Percentiles rank a stretch among this genome's conserved stretches.
These are phyloP conservation scores for Saxicola maurus DNA, from an alignment of 2,797 vertebrate genomes.

Conservation along the genomic window DNA sequence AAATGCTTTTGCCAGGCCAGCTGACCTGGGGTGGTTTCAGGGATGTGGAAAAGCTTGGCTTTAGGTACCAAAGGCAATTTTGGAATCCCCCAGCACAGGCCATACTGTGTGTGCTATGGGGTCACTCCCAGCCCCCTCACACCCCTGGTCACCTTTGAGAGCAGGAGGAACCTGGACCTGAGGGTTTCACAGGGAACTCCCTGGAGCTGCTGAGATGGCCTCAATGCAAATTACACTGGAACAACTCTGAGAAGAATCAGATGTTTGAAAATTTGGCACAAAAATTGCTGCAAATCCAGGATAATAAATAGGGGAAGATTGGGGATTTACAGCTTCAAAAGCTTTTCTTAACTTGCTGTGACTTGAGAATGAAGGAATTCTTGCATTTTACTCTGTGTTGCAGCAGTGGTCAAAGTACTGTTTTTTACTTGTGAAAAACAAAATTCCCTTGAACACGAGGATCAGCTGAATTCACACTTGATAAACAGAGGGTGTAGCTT, in stretches of 20 bases:
- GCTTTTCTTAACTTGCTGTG: not conserved
- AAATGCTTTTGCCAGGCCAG: not conserved
- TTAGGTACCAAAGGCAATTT: not conserved
- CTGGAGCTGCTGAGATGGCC: not conserved
- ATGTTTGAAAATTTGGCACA: not conserved
- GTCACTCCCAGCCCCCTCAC: not conserved
- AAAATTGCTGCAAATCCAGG: not conserved
- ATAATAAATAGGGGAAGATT: not conserved
- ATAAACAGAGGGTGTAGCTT: not conserved
- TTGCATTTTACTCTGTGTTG: not conserved
- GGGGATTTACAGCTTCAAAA: not conserved
- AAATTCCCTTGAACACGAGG: not conserved
- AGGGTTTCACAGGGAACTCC: not conserved
- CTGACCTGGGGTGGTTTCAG: not conserved
- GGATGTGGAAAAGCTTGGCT: not conserved
- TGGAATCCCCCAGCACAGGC: not conserved
- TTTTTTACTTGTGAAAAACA: constrained; percentile 15
- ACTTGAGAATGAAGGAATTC: not conserved
- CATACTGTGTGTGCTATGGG: not conserved
- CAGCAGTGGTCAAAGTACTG: not conserved
- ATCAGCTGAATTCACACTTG: not conserved
- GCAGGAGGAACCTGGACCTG: not conserved
- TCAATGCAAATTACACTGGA: not conserved
- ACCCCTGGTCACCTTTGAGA: rapidly evolving
- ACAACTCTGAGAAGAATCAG: not conserved